These are phyloP conservation scores for Palythoa heliodiscus DNA, from an alignment of 92 coral and sea anemone species.

Conservation along the genomic window DNA sequence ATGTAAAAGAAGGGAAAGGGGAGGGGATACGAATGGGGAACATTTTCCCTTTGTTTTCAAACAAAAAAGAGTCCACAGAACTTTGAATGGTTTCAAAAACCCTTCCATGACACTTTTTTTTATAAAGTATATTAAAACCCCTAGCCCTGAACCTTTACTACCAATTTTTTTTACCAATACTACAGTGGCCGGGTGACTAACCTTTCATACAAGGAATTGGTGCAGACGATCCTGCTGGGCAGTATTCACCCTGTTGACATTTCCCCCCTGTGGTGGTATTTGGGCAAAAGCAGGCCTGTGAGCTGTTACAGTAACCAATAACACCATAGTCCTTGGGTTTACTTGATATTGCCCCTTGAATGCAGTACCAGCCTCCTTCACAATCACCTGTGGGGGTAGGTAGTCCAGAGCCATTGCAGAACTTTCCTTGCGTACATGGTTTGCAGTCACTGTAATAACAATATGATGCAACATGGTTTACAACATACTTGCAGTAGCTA, in stretches of 20 bases:
- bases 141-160: no score
- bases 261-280: constrained; percentile 94
- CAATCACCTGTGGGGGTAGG: constrained; percentile 81
- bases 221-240: constrained; percentile 88
- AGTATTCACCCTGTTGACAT: constrained; percentile 91
- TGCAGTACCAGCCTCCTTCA: constrained; percentile 89
- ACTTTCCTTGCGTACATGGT: constrained; percentile 86
- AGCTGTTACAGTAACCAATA: constrained; percentile 67
- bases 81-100: no score
- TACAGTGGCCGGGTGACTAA: constrained; percentile 8
- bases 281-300: constrained; percentile 89
- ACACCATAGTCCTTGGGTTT: constrained; percentile 80
- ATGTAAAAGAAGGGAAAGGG: no score
- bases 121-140: no score
- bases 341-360: constrained; percentile 84
- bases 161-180: no score
- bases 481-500: no score
- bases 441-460: constrained; percentile 73
- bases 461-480: neutral
- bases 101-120: no score
- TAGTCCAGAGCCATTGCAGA: constrained; percentile 85
- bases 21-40: no score
- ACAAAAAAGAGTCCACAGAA: no score
- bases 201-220: constrained; percentile 91
- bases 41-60: no score